phyloP scores from a whole-genome alignment of 1,140 invertebrate species.

The Teleogryllus occipitalis region DNA sequence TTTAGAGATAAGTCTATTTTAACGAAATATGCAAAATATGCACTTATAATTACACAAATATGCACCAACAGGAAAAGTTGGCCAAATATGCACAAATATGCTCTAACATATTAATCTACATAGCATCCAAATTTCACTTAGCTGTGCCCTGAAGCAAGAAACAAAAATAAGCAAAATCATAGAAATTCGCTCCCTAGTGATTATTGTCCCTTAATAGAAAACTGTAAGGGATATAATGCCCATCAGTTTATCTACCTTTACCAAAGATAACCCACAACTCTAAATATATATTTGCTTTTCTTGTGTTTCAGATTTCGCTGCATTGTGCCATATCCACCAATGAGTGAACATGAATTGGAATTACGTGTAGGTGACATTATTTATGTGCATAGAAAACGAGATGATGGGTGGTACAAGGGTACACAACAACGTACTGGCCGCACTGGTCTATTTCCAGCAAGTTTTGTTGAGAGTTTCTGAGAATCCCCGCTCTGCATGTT shows the following conservation, averaged over 20 bases:
- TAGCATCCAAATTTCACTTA: no score
- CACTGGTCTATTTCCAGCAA: slow-evolving; percentile 86
- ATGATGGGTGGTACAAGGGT: slow-evolving; percentile 94
- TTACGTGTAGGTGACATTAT: slow-evolving; percentile 85
- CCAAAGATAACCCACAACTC: no score
- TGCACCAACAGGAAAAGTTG: no score
- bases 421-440: slow-evolving; percentile 81
- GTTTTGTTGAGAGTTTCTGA: slow-evolving; percentile 76
- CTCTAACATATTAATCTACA: no score
- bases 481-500: slow-evolving; percentile 26
- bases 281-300: no score
- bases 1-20: no score
- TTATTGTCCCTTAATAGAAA: not conserved
- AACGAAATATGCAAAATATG: no score
- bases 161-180: no score
- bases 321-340: slow-evolving; percentile 89
- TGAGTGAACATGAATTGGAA: slow-evolving; percentile 79
- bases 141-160: no score
- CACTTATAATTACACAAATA: no score
- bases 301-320: slow-evolving; percentile 61
- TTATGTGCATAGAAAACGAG: slow-evolving; percentile 82
- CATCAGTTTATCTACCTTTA: not conserved
- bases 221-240: not conserved
- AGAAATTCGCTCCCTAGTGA: no score
- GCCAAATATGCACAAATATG: no score